phyloP scores from a whole-genome alignment of 2,888 invertebrate genomes.

The Villa cingulata region DNA sequence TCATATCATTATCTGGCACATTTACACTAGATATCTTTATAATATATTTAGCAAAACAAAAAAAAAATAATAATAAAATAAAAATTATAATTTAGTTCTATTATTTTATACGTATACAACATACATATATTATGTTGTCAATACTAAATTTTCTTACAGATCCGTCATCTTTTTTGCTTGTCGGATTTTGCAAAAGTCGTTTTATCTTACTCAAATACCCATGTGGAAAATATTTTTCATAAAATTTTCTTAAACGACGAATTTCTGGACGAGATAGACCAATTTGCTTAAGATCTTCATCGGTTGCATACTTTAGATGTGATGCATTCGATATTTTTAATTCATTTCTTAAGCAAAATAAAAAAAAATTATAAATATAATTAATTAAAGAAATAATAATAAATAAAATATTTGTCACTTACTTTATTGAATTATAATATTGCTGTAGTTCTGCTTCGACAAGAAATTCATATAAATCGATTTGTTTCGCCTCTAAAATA shows the following conservation, averaged over 20 bases:
- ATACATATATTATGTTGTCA: too few species aligned
- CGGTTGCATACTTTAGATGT: conserved; percentile 87
- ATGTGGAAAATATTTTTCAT: conserved; percentile 85
- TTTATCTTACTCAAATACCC: conserved; percentile 86
- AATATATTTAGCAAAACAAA: background rate
- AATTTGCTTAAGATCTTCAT: conserved; percentile 79
- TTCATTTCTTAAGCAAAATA: conserved; percentile 48
- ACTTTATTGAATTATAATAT: conserved; percentile 70
- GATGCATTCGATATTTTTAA: conserved; percentile 78
- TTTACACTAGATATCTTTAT: conserved; percentile 11
- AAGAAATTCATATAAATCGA: conserved; percentile 74
- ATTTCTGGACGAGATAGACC: conserved; percentile 94
- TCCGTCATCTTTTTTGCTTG: conserved; percentile 39
- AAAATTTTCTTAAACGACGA: conserved; percentile 83
- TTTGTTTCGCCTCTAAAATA: conserved; percentile 32
- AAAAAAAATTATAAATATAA: too few species aligned
- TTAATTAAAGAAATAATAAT: background rate
- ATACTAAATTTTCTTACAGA: conserved; percentile 26
- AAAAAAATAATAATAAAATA: background rate
- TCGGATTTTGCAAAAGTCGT: conserved; percentile 52
- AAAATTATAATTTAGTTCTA: conserved; percentile 1
- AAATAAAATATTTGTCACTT: conserved; percentile 25
- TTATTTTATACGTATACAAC: conserved; percentile 1
- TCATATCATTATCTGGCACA: conserved; percentile 59
- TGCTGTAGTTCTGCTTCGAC: conserved; percentile 89